Percentiles rank a stretch among this genome's conserved stretches.
Evolutionary conservation across 2,888 invertebrate species (phyloP).

Genomic region (Orthosia incerta): DNA sequence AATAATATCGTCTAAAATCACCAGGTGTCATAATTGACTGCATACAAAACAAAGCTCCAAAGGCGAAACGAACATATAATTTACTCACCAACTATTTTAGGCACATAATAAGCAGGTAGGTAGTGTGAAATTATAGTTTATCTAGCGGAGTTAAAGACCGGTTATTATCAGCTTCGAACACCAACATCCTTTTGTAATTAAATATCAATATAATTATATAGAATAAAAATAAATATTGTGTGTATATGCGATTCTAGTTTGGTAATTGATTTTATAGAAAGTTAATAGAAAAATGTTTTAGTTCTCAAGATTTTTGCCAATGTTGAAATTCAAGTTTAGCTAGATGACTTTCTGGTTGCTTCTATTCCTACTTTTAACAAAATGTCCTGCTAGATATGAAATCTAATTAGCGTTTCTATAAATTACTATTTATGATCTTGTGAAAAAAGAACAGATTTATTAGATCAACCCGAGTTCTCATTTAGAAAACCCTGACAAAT

Average conservation of each 20-base stretch:
- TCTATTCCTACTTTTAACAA: neutral
- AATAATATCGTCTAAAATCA: neutral
- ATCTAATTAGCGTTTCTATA: neutral
- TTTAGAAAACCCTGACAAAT: neutral
- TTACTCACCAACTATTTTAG: constrained; percentile 12
- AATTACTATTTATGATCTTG: neutral
- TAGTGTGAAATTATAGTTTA: constrained; percentile 37
- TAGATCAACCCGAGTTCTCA: neutral
- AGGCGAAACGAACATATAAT: constrained; percentile 16
- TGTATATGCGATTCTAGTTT: constrained; percentile 3
- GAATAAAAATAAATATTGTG: constrained; percentile 1
- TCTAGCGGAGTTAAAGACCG: constrained; percentile 18
- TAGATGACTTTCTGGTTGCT: constrained; percentile 4
- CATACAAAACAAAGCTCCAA: constrained; percentile 12
- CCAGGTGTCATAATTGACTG: constrained; percentile 11
- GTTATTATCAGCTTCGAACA: constrained; percentile 17
- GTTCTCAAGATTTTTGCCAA: constrained; percentile 1
- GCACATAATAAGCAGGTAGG: constrained; percentile 33
- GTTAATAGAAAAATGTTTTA: neutral
- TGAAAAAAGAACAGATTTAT: constrained; percentile 4
- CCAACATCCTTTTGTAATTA: constrained; percentile 22
- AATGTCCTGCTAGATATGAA: neutral
- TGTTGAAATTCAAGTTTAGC: neutral
- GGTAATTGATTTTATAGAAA: neutral
- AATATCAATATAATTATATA: constrained; percentile 6